Base-by-base conservation (phyloP, 2,888 invertebrate genomes). In the Drosophila setosimentum region DNA sequence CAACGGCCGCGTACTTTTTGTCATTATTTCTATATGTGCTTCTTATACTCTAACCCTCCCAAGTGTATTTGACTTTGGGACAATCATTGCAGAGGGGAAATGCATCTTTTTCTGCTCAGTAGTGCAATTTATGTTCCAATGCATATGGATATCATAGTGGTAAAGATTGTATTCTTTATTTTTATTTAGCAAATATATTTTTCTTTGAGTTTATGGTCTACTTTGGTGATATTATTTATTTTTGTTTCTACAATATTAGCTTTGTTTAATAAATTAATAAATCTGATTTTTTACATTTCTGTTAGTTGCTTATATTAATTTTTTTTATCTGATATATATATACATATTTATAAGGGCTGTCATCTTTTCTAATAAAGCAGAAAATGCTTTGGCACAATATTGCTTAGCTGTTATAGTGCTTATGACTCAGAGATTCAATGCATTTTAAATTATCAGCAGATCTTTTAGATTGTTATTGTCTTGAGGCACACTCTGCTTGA, bases 1-100 rank as follows among this genome's bases (percentile, higher is more conserved):
- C 78, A 83, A 53, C 45, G 65, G 64, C 58, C 33, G 37, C 21
- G 51, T 53, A 32, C 59, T 54, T 57, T 40, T 61, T 59, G 69
- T 51, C 64, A 48, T 61, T 45, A 16, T 61, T 65, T 61, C 53
- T 64, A n/a, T 42, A 37, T 45, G 35, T 24, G 11, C 18, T 18
- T 62, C 33, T 35, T 57, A 30, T 73, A 75, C 53, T 30, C 55
- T 24, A 35, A 27, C 27, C n/a, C 35, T 32, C 11, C 18, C 35
- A 45, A 51, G 51, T 48, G 40, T 21, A 30, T 59, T 11, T 18
- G 21, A 18, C 33, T 58, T 64, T 18, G 27, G 33, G 30, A 29
- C 27, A 32, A 24, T 42, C 35, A 32, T n/a, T 45, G 24, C 16
- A 30, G n/a, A 11, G 27, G 49, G 11, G 27, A 49, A 49, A 29